Conservation (phyloP, 2,888 invertebrate genomes). For the Pristionchus entomophagus region DNA sequence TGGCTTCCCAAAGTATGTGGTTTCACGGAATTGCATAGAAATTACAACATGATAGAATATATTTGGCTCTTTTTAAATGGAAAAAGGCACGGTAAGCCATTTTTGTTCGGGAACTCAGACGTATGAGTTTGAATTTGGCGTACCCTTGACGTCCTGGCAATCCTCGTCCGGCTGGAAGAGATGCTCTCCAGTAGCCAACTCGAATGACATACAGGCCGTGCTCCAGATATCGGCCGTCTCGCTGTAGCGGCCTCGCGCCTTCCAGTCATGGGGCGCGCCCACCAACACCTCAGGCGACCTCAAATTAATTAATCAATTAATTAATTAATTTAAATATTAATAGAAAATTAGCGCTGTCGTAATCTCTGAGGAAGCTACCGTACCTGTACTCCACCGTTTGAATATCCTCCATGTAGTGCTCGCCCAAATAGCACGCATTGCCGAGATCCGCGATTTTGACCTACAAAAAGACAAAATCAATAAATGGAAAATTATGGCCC, state of each 20-base stretch:
- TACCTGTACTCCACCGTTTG: slow-evolving; percentile 92
- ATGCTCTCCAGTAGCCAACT: slow-evolving; percentile 98
- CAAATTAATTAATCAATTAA: background rate
- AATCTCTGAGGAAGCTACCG: background rate
- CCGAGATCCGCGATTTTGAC: slow-evolving; percentile 94
- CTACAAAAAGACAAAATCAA: too few species aligned
- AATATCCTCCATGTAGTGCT: slow-evolving; percentile 98
- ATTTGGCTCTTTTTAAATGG: too few species aligned
- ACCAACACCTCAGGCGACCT: slow-evolving; percentile 94
- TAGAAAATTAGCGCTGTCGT: background rate
- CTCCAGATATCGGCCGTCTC: slow-evolving; percentile 99
- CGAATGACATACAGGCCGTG: slow-evolving; percentile 99
- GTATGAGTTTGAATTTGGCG: too few species aligned
- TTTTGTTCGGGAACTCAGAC: too few species aligned
- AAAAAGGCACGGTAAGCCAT: too few species aligned
- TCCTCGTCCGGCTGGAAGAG: slow-evolving; percentile 98
- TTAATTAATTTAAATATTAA: background rate
- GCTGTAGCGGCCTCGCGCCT: slow-evolving; percentile 94
- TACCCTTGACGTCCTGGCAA: background rate
- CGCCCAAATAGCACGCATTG: slow-evolving; percentile 94
- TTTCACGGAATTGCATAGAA: too few species aligned
- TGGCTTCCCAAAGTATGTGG: too few species aligned
- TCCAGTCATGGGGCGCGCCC: too few species aligned
- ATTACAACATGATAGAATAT: too few species aligned
- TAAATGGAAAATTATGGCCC: too few species aligned